Evolutionary conservation across 1,140 invertebrate species (phyloP), one percentile per base, ranked within the genome.

Genomic region (Bactericera cockerelli): DNA sequence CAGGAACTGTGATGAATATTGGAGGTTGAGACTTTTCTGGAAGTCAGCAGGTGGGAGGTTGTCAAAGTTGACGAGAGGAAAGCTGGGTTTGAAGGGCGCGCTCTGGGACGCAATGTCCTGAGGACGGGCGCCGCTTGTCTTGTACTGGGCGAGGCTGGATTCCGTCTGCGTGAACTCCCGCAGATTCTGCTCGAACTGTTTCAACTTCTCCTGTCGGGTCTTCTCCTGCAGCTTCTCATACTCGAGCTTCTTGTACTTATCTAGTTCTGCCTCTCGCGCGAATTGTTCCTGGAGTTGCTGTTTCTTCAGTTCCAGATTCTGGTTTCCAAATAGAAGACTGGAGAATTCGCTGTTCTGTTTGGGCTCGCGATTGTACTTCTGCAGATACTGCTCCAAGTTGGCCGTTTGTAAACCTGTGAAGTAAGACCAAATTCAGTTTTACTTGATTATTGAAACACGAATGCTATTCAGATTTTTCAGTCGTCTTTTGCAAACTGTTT

Each of bases 11-110:
- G 71, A 0, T 71, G 72, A 0, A 74, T 66, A 49, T 59, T 74
- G 70, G 2, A 74, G 63, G 8, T 65, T 64, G 10, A 75, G 56
- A 49, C 73, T 76, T 2, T 71, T 69, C 26, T 76, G 74, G 1
- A 76, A 66, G 4, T 71, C 67, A 53, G 73, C 42, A 10, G 42
- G 42, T 4, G 42, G 42, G 8, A 49, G 22, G 19, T 49, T 49
- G n/a, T 49, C 42, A 49, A 49, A 49, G 22, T 49, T 49, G 3
- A 19, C 22, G 4, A 49, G 22, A n/a, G 42, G 42, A n/a, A 49
- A 49, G 42, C 22, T 49, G 6, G 42, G 42, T 8, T 3, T 49
- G 22, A 49, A 49, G n/a, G n/a, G n/a, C 16, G 10, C 10, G 33
- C 16, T 36, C 16, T 36, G 33, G 16, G 33, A 36, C 8, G 3